A percentile compares a stretch with the other conserved stretches of the same genome.
Evolutionary conservation across 2,797 vertebrate species (phyloP).

Genomic region (Dermochelys coriacea): DNA sequence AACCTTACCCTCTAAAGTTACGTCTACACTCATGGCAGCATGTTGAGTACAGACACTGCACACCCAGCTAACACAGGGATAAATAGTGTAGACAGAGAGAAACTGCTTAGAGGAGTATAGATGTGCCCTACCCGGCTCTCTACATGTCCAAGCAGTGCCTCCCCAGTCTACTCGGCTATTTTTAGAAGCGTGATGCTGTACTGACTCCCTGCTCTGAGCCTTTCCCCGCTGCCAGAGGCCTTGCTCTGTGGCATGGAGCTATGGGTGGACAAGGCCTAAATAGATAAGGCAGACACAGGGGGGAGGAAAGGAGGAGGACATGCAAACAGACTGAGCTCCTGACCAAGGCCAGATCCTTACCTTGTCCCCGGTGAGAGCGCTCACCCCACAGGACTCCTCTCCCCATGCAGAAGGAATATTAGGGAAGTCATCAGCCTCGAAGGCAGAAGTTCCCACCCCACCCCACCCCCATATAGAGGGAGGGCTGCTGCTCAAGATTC

Average conservation of each 20-base stretch:
- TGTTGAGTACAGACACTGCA: neutral
- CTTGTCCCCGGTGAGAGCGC: neutral
- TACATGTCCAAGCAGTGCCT: neutral
- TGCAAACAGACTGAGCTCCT: neutral
- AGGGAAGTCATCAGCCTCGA: constrained; percentile 28
- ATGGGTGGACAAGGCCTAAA: neutral
- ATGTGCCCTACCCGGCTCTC: neutral
- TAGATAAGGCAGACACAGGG: neutral
- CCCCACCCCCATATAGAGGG: neutral
- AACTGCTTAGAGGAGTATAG: neutral
- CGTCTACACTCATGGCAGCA: neutral
- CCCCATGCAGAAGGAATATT: neutral
- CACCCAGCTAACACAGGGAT: neutral
- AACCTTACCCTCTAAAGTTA: neutral
- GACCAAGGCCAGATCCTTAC: neutral
- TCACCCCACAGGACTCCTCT: neutral
- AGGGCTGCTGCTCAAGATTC: neutral
- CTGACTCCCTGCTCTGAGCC: too few relatives aligned
- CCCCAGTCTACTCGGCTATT: neutral
- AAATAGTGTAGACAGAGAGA: neutral
- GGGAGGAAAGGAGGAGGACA: neutral
- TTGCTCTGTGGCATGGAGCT: neutral
- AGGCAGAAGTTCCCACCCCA: neutral
- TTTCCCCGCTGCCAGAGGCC: neutral
- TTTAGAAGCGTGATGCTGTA: neutral